Percentiles rank a stretch among this genome's conserved stretches.
Evolutionary conservation across 2,888 invertebrate genomes (phyloP).

Genomic region (Linnaemya tessellans): DNA sequence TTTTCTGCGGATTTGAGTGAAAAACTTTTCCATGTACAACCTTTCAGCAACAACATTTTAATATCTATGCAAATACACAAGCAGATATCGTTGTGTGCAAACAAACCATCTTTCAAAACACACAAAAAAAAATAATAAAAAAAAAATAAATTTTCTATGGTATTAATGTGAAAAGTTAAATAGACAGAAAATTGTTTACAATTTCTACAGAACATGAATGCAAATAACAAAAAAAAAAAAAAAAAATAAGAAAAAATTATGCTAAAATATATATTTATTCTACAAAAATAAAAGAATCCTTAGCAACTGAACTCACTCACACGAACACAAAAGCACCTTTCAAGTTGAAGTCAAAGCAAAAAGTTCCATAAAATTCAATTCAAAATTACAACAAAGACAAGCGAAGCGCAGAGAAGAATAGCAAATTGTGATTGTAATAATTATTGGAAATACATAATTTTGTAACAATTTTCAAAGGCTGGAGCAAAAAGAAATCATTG

Average conservation of each 20-base stretch:
- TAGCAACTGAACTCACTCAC: slow-evolving; percentile 14
- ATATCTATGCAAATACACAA: slow-evolving; percentile 49
- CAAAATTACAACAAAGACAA: slow-evolving; percentile 17
- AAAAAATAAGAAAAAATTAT: slow-evolving; percentile 12
- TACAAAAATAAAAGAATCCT: slow-evolving; percentile 29
- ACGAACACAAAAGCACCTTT: slow-evolving; percentile 2
- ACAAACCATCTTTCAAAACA: slow-evolving; percentile 43
- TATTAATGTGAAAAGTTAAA: slow-evolving; percentile 78
- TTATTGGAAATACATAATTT: slow-evolving; percentile 55
- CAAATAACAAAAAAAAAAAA: slow-evolving; percentile 11
- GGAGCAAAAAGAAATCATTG: background rate
- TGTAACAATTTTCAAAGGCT: slow-evolving; percentile 43
- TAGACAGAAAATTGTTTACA: slow-evolving; percentile 81
- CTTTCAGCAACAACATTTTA: slow-evolving; percentile 38
- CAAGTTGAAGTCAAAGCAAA: slow-evolving; percentile 41
- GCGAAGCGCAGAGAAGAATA: slow-evolving; percentile 18
- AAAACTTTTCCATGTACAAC: slow-evolving; percentile 6
- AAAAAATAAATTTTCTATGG: slow-evolving; percentile 38
- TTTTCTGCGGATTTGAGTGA: background rate
- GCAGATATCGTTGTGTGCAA: slow-evolving; percentile 45
- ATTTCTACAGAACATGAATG: slow-evolving; percentile 73
- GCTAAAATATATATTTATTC: slow-evolving; percentile 18
- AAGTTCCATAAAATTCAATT: slow-evolving; percentile 18
- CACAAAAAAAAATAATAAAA: too few species aligned
- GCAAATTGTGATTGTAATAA: slow-evolving; percentile 44